Conservation (phyloP, 2,797 vertebrate species). For the Acrossocheilus fasciatus region DNA sequence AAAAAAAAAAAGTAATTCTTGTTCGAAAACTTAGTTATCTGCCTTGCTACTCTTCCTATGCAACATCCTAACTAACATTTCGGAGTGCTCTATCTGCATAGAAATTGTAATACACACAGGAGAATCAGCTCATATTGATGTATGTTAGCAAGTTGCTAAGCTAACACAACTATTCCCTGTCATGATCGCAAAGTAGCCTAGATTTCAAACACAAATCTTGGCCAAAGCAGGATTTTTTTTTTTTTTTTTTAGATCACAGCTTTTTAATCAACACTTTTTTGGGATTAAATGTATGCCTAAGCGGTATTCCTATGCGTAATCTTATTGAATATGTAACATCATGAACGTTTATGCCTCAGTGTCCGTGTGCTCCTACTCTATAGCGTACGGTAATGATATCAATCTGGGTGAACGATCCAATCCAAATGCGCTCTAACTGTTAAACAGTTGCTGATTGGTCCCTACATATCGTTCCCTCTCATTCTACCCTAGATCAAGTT, state of each 20-base stretch:
- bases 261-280: background rate
- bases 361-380: too few relatives aligned
- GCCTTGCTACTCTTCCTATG: background rate
- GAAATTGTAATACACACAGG: background rate
- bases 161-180: background rate
- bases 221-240: background rate
- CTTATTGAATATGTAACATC: too few relatives aligned
- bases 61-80: too few relatives aligned
- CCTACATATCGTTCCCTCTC: too few relatives aligned
- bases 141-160: background rate
- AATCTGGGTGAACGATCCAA: too few relatives aligned
- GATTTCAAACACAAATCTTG: background rate
- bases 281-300: background rate
- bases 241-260: background rate
- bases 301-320: too few relatives aligned
- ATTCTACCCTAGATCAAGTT: too few relatives aligned
- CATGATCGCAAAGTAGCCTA: background rate
- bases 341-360: too few relatives aligned
- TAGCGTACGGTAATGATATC: too few relatives aligned
- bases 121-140: background rate
- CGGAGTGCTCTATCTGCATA: rapidly evolving
- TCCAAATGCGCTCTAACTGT: too few relatives aligned
- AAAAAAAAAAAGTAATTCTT: background rate
- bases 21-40: background rate
- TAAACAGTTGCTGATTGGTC: too few relatives aligned